Evolutionary conservation across 2,888 invertebrate genomes (phyloP).

Genomic region (Polymixis lichenea): DNA sequence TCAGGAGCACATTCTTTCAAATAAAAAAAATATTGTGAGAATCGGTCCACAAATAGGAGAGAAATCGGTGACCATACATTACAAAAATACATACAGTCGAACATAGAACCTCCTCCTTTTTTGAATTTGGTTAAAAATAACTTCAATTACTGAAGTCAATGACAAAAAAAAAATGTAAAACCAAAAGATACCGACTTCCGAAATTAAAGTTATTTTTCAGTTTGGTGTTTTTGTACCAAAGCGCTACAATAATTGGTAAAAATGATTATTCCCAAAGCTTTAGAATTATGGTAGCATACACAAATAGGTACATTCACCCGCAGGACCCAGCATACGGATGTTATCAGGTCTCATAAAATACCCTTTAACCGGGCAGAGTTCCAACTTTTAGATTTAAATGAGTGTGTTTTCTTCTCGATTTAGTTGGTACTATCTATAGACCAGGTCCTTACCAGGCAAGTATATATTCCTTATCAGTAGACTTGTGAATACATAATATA

Average conservation of each 20-base stretch:
- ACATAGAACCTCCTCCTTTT: too few relatives aligned
- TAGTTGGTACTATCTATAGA: conserved; percentile 1
- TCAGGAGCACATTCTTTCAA: too few relatives aligned
- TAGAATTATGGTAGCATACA: background rate
- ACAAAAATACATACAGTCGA: too few relatives aligned
- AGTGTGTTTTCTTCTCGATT: conserved; percentile 31
- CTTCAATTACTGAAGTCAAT: too few relatives aligned
- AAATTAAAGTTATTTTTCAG: too few relatives aligned
- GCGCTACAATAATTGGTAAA: background rate
- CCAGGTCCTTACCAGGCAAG: background rate
- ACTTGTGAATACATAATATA: background rate
- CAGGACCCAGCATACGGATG: conserved; percentile 11
- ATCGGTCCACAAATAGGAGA: too few relatives aligned
- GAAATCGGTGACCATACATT: too few relatives aligned
- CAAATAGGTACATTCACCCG: background rate
- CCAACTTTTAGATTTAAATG: conserved; percentile 41
- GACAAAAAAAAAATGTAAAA: too few relatives aligned
- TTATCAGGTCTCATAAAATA: conserved; percentile 38
- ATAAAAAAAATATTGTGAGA: too few relatives aligned
- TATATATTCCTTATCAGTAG: background rate
- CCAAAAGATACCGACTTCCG: too few relatives aligned
- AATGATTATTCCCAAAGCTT: background rate
- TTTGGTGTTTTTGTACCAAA: too few relatives aligned
- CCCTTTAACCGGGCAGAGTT: conserved; percentile 24
- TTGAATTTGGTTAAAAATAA: too few relatives aligned